phyloP scores from a whole-genome alignment of 30 jellyfish, hydroid and myxozoan genomes.

The Turritopsis rubra region DNA sequence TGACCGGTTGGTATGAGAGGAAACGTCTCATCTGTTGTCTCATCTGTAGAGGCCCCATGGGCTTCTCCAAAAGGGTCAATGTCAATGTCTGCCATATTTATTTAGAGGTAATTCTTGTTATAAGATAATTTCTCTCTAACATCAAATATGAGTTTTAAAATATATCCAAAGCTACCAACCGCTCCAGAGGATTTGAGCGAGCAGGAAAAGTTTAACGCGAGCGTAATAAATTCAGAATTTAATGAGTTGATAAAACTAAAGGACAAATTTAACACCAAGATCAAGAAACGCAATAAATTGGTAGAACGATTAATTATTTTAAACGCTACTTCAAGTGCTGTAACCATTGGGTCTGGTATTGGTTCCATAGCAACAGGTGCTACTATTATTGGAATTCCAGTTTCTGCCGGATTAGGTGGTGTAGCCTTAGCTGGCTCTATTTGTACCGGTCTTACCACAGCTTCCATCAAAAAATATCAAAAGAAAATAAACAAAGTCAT shows the following conservation, averaged over 20 bases:
- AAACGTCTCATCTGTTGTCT: too few relatives aligned
- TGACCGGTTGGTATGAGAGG: too few relatives aligned
- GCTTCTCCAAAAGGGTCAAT: too few relatives aligned
- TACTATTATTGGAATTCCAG: background rate
- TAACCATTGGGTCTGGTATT: slow-evolving; percentile 2
- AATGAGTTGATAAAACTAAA: background rate
- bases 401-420: background rate
- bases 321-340: background rate
- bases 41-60: too few relatives aligned
- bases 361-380: background rate
- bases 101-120: too few relatives aligned
- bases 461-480: background rate
- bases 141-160: too few relatives aligned
- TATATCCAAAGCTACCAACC: too few relatives aligned
- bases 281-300: background rate
- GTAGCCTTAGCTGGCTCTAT: background rate
- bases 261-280: background rate
- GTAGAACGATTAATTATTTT: background rate
- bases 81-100: too few relatives aligned
- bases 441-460: too few relatives aligned
- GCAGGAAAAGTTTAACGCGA: background rate
- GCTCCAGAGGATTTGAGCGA: too few relatives aligned
- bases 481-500: background rate
- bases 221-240: background rate
- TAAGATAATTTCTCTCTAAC: too few relatives aligned